A percentile compares a stretch with the other conserved stretches of the same genome.
Evolutionary conservation across 1,140 invertebrate genomes (phyloP).

Genomic region (Cherax quadricarinatus): DNA sequence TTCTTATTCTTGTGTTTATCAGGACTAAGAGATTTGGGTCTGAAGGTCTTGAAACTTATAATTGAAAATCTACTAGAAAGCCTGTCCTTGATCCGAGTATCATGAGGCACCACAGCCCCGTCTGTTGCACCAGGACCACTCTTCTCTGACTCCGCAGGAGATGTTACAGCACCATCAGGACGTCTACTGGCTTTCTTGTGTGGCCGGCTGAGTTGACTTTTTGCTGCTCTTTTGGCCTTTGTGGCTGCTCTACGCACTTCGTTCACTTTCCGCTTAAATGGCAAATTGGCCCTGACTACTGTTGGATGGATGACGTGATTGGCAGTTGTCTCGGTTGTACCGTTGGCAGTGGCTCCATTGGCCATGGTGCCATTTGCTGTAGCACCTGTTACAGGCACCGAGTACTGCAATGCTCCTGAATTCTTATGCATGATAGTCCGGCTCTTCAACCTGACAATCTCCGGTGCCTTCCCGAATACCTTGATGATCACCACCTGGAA

Average conservation of each 20-base stretch:
- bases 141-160: conserved; percentile 68
- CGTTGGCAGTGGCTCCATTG: conserved; percentile 56
- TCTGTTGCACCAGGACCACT: conserved; percentile 44
- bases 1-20: conserved; percentile 72
- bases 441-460: conserved; percentile 55
- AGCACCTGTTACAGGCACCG: conserved; percentile 33
- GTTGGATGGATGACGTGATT: conserved; percentile 73
- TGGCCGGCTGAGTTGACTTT: conserved; percentile 69
- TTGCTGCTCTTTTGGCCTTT: conserved; percentile 73
- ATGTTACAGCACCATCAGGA: conserved; percentile 61
- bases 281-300: conserved; percentile 71
- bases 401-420: conserved; percentile 51
- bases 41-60: conserved; percentile 72
- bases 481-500: conserved; percentile 71
- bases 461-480: conserved; percentile 72
- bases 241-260: conserved; percentile 73
- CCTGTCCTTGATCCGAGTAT: conserved; percentile 59
- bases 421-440: conserved; percentile 67
- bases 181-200: conserved; percentile 61
- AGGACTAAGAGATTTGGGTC: conserved; percentile 70
- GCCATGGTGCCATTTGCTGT: conserved; percentile 41
- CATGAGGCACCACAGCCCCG: conserved; percentile 25
- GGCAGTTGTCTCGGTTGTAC: conserved; percentile 38
- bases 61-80: conserved; percentile 73
- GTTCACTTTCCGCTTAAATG: conserved; percentile 72